These are phyloP conservation scores for Drosophila phalerata DNA, from an alignment of 2,888 invertebrate species.

Conservation along the genomic window DNA sequence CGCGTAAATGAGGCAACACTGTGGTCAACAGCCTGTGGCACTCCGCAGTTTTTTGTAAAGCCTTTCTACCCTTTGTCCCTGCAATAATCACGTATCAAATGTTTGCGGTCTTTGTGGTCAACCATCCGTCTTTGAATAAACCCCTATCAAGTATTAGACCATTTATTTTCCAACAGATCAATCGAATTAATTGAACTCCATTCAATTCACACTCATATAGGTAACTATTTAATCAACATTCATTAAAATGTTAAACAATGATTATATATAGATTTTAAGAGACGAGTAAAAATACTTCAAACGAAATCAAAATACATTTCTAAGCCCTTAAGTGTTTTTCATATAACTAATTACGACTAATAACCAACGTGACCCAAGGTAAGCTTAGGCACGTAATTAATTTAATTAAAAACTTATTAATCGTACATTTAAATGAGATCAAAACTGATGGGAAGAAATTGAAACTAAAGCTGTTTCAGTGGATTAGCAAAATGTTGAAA, in stretches of 20 bases:
- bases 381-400: constrained; percentile 48
- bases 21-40: constrained; percentile 34
- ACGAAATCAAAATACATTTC: constrained; percentile 78
- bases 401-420: constrained; percentile 49
- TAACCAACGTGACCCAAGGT: constrained; percentile 41
- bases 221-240: constrained; percentile 35
- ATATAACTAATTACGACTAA: constrained; percentile 44
- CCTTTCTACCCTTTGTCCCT: constrained; percentile 8
- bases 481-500: constrained; percentile 37
- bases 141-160: constrained; percentile 12
- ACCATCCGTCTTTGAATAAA: constrained; percentile 30
- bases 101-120: constrained; percentile 70
- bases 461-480: constrained; percentile 14
- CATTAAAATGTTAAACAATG: constrained; percentile 39
- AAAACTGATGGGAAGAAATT: constrained; percentile 2
- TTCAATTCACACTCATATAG: constrained; percentile 32
- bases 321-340: constrained; percentile 80
- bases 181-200: constrained; percentile 30
- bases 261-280: constrained; percentile 36
- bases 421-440: constrained; percentile 35
- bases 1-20: constrained; percentile 38
- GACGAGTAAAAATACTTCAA: constrained; percentile 52
- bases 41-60: neutral
- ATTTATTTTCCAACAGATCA: constrained; percentile 15
- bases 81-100: constrained; percentile 73